Evolutionary conservation across 1,140 invertebrate species (phyloP), one percentile per base, ranked within the genome.

Genomic region (Camponotus floridanus): DNA sequence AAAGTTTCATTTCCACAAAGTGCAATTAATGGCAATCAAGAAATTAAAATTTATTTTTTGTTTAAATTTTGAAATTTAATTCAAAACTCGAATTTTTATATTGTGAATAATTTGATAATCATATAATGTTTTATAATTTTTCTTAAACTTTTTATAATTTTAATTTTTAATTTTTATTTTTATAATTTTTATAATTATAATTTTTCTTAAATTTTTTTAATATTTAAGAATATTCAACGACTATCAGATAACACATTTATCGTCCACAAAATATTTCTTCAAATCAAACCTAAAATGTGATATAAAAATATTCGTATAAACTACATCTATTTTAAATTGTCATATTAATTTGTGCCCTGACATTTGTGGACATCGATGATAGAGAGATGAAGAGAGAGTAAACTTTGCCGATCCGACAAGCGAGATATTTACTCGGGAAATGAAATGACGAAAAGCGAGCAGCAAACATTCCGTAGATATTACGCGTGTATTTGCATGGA

Each of bases 401-500:
- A 83, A 83, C 26, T 48, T 45, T 13, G 68, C 59, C 67, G 55
- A 45, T 61, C 68, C 79, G 79, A 81, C 79, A 62, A 83, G 55
- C 55, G 79, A 68, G 31, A 83, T 83, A 83, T 83, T 83, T 83
- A 61, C 79, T 45, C 70, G 62, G 55, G 71, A 83, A 86, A 86
- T 68, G 76, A 73, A 76, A 78, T 85, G 61, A 70, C 57, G 76
- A 81, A 86, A 76, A 65, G 68, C 68, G 87, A 86, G 67, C 71
- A 71, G 65, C 55, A 67, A 83, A 83, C 55, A 80, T 64, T 70
- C 71, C 51, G 76, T 65, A 48, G 48, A 15, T 51, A 83, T 65
- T 61, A 42, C 55, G 79, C 74, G 31, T 62, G 31, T 87, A 87
- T 87, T 88, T 87, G 73, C 83, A 87, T 70, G 79, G 79, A 86